Conservation (phyloP, 2,888 invertebrate species). For the Drosophila helvetica region DNA sequence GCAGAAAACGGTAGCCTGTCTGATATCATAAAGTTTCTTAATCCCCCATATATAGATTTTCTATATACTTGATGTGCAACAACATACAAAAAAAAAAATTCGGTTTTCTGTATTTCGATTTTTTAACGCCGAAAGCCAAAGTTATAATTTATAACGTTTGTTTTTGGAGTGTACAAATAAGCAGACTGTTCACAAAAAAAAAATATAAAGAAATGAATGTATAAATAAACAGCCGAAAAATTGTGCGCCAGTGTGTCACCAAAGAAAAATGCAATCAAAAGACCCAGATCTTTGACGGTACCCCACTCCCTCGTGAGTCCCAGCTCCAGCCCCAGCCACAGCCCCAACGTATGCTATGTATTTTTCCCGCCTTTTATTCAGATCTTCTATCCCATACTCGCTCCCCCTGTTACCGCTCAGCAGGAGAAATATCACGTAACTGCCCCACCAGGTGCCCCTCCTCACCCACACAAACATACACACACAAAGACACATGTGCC, state of each 20-base stretch:
- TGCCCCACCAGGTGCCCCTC: conserved; percentile 20
- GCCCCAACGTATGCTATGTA: neutral
- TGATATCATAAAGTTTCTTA: too few relatives aligned
- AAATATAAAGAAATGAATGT: conserved; percentile 23
- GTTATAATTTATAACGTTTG: neutral
- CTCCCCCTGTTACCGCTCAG: neutral
- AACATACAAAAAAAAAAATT: too few relatives aligned
- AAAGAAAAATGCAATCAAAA: conserved; percentile 65
- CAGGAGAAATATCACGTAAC: conserved; percentile 15
- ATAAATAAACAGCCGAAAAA: conserved; percentile 61
- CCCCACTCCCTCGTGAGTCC: conserved; percentile 11
- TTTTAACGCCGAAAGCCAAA: too few relatives aligned
- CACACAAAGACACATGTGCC: conserved; percentile 47
- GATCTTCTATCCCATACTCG: neutral
- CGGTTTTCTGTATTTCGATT: too few relatives aligned
- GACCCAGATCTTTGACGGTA: conserved; percentile 63
- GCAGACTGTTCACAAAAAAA: conserved; percentile 34
- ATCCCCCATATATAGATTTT: too few relatives aligned
- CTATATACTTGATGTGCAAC: too few relatives aligned
- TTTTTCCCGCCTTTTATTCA: neutral
- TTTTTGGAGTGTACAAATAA: conserved; percentile 8
- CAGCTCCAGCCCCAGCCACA: neutral
- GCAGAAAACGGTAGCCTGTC: too few relatives aligned
- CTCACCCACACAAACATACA: conserved; percentile 21
- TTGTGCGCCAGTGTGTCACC: conserved; percentile 69